phyloP scores from a whole-genome alignment of 2,888 invertebrate species.

The Dioctria linearis region DNA sequence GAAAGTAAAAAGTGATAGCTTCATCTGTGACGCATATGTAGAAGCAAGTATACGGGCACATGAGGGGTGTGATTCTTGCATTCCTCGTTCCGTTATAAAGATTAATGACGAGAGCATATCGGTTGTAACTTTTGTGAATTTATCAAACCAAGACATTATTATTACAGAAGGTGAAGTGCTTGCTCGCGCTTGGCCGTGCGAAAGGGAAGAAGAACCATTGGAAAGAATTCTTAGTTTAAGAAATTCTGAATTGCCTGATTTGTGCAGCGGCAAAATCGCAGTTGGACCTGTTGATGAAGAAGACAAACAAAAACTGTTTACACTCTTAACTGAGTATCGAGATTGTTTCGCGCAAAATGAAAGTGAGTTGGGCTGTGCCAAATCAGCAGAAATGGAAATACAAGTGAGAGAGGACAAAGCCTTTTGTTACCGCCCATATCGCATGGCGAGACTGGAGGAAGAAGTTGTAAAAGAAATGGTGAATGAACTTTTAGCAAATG shows the following conservation, averaged over 20 bases:
- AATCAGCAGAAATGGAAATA: conserved; percentile 60
- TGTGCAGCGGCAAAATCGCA: conserved; percentile 37
- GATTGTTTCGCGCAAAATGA: neutral
- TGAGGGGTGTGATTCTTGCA: neutral
- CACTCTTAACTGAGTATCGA: neutral
- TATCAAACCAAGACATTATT: no score
- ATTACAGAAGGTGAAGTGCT: neutral
- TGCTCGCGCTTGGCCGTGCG: conserved; percentile 7
- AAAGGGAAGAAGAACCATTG: no score
- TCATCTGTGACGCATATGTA: neutral
- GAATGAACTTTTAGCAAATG: no score
- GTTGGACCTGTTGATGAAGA: neutral
- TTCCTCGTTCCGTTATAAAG: neutral
- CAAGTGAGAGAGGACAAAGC: conserved; percentile 1
- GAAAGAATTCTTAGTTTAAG: no score
- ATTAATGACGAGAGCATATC: neutral
- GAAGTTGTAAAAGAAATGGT: neutral
- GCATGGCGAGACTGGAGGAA: neutral
- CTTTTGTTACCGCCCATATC: neutral
- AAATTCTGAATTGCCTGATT: no score
- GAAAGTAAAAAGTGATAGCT: neutral
- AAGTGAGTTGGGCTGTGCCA: conserved; percentile 49
- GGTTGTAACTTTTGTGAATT: no score
- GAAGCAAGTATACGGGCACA: conserved; percentile 5
- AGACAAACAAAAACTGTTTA: neutral